phyloP scores from a whole-genome alignment of 1,140 invertebrate genomes.

The Spodoptera frugiperda region DNA sequence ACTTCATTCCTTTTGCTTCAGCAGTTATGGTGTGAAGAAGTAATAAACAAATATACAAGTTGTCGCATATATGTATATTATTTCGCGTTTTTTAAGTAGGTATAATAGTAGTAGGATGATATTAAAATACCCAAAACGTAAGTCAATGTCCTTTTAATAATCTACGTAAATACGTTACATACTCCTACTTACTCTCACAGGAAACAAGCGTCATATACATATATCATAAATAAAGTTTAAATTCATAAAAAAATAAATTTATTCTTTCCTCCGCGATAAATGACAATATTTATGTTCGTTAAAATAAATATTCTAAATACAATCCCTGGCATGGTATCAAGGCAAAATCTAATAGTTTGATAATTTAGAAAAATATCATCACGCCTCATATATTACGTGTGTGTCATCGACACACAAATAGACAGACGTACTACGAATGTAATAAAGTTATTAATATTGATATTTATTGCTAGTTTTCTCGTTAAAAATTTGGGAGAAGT shows the following conservation, averaged over 20 bases:
- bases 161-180: too few relatives aligned
- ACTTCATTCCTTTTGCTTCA: too few relatives aligned
- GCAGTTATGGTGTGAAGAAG: too few relatives aligned
- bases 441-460: slow-evolving; percentile 7
- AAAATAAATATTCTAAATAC: slow-evolving; percentile 24
- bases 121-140: too few relatives aligned
- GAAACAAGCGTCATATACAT: too few relatives aligned
- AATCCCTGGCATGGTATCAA: slow-evolving; percentile 26
- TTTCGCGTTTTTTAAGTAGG: too few relatives aligned
- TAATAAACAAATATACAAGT: too few relatives aligned
- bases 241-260: slow-evolving; percentile 6
- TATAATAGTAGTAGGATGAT: too few relatives aligned
- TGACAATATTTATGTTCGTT: slow-evolving; percentile 3
- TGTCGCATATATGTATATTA: too few relatives aligned
- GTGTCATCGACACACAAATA: background rate
- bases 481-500: too few relatives aligned
- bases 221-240: too few relatives aligned
- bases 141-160: too few relatives aligned
- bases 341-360: slow-evolving; percentile 26
- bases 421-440: background rate
- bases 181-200: background rate
- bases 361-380: slow-evolving; percentile 14
- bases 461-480: background rate
- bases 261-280: slow-evolving; percentile 14
- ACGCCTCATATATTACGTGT: background rate